A percentile compares a stretch with the other conserved stretches of the same genome.
Conservation (phyloP, 1,140 invertebrate species). For the Conopomorpha cramerella region DNA sequence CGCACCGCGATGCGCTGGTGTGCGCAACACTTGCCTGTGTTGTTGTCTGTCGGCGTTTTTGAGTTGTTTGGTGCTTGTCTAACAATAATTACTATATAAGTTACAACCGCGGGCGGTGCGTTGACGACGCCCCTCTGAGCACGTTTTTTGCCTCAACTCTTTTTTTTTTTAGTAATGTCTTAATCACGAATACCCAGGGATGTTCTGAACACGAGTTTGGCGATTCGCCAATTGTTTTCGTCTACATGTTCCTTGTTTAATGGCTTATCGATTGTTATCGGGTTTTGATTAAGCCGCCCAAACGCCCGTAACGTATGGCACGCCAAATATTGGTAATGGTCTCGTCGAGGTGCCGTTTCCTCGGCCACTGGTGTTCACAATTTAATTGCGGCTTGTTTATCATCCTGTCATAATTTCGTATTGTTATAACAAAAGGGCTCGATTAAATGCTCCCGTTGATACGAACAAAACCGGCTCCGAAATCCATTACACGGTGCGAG, state of each 20-base stretch:
- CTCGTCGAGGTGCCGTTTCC: conserved; percentile 15
- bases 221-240: conserved; percentile 7
- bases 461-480: no score
- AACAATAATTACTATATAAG: conserved; percentile 55
- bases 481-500: no score
- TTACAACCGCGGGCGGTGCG: conserved; percentile 34
- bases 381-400: no score
- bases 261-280: conserved; percentile 12
- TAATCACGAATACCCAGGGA: conserved; percentile 17
- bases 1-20: no score
- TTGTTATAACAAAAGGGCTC: no score
- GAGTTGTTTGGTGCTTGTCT: conserved; percentile 36
- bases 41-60: conserved; percentile 43
- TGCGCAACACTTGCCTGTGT: conserved; percentile 9
- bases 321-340: conserved; percentile 18
- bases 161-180: conserved; percentile 25
- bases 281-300: conserved; percentile 9
- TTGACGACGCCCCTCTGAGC: conserved; percentile 14
- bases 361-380: conserved; percentile 11
- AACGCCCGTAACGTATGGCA: conserved; percentile 6
- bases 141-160: conserved; percentile 12
- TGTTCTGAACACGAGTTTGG: conserved; percentile 5
- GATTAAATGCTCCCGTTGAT: no score
- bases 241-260: conserved; percentile 8
- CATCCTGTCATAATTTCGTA: no score